Evolutionary conservation across 1,140 invertebrate species (phyloP).

Genomic region (Trichonephila clavata): DNA sequence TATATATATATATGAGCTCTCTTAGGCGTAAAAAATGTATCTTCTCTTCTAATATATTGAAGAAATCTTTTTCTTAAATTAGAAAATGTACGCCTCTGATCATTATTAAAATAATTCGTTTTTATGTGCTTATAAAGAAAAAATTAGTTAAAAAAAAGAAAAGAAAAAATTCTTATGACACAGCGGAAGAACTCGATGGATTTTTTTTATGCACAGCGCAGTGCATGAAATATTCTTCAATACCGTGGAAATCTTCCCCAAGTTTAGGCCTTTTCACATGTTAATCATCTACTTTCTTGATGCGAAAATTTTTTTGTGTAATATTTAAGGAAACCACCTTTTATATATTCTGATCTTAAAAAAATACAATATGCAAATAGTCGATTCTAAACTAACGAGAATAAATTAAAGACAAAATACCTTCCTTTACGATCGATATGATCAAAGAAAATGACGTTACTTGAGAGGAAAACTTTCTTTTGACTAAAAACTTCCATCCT

Average conservation of each 20-base stretch:
- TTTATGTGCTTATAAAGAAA: no score
- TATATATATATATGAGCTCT: no score
- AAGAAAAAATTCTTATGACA: no score
- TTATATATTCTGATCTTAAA: conserved; percentile 22
- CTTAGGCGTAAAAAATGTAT: no score
- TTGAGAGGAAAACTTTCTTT: conserved; percentile 24
- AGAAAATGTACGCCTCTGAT: no score
- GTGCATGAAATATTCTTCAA: background rate
- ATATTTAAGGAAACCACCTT: conserved; percentile 27
- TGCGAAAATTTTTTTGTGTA: background rate
- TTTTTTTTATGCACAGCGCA: background rate
- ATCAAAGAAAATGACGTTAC: conserved; percentile 45
- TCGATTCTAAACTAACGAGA: conserved; percentile 20
- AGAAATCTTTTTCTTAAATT: no score
- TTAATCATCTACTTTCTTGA: conserved; percentile 18
- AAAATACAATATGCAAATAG: conserved; percentile 60
- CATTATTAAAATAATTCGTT: no score
- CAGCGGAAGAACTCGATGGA: background rate
- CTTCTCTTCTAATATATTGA: no score
- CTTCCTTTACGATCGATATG: conserved; percentile 26
- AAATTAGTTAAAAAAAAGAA: background rate
- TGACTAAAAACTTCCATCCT: conserved; percentile 5
- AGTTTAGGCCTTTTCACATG: conserved; percentile 24
- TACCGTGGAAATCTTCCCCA: background rate
- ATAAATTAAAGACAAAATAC: conserved; percentile 62